phyloP scores from a whole-genome alignment of 2,113 vertebrate genomes.

The Triplophysa siluroides region DNA sequence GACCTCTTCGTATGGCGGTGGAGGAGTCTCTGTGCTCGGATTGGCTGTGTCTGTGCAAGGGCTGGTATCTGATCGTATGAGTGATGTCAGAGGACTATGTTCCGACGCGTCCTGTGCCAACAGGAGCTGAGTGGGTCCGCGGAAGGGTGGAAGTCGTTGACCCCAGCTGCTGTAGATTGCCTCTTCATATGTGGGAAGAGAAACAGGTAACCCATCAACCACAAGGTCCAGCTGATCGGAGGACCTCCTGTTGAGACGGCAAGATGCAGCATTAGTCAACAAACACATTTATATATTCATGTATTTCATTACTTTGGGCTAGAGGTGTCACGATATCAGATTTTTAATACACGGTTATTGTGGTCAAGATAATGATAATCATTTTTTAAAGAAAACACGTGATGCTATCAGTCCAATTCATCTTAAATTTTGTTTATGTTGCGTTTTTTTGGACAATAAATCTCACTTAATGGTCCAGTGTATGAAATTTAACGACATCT shows the following conservation, averaged over 20 bases:
- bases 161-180: conserved; percentile 76
- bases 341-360: too few species aligned
- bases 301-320: too few species aligned
- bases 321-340: too few species aligned
- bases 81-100: conserved; percentile 39
- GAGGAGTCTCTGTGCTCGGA: conserved; percentile 59
- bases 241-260: conserved; percentile 62
- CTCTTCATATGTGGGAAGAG: conserved; percentile 77
- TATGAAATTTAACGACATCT: too few species aligned
- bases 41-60: conserved; percentile 42
- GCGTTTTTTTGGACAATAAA: too few species aligned
- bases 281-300: neutral
- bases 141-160: conserved; percentile 61
- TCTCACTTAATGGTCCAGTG: too few species aligned
- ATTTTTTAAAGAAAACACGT: too few species aligned
- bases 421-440: too few species aligned
- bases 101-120: conserved; percentile 61
- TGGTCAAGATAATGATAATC: too few species aligned
- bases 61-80: conserved; percentile 49
- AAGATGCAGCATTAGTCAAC: neutral
- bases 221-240: conserved; percentile 77
- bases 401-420: too few species aligned
- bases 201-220: conserved; percentile 66
- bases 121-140: conserved; percentile 66
- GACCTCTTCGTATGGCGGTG: conserved; percentile 71